Evolutionary conservation across 23 tunicate genomes (phyloP), one percentile per base, ranked within the genome.

Genomic region (Pegea sp.): DNA sequence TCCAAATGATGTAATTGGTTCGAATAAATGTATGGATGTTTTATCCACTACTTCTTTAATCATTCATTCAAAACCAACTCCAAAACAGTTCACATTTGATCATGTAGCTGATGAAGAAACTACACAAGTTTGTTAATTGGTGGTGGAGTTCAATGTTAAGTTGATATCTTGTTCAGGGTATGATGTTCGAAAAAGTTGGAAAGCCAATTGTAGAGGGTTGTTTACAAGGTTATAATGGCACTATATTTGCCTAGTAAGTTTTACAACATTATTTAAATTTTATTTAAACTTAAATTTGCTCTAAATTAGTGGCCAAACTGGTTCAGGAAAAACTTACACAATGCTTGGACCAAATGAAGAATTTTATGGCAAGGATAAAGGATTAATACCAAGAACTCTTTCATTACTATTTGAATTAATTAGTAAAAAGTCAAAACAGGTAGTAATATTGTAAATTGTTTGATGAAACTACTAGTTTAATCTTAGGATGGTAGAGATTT

Each of bases 321-420:
- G 86, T 1, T 75, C 86, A 4, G 86, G 86, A 3, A 75, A 75
- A 54, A 75, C 86, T 38, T 66, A 58, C 57, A 75, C 86, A 11
- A 67, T 66, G 71, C 72, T 75, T 33, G 86, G 86, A 22, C 68
- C 73, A 0, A 44, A 52, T 42, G 86, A 67, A 29, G 38, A 59
- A 24, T 56, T 55, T 26, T 43, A 20, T 5, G 25, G 5, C 26
- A 26, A 22, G 22, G 54, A 60, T 24, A 31, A 48, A 52, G 86
- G 86, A 3, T 32, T 75, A 25, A 75, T 75, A 27, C 86, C 86
- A 0, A 60, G 86, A 54, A 34, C 68, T 13, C 53, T 75, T 25
- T 56, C 66, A 58, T 60, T 66, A 53, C 30, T 75, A 33, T 75
- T 75, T 50, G 58, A 75, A 32, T 59, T 75, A 16, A 60, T 67